Evolutionary conservation across 2,797 vertebrate genomes (phyloP).

Genomic region (Pogoniulus pusillus): DNA sequence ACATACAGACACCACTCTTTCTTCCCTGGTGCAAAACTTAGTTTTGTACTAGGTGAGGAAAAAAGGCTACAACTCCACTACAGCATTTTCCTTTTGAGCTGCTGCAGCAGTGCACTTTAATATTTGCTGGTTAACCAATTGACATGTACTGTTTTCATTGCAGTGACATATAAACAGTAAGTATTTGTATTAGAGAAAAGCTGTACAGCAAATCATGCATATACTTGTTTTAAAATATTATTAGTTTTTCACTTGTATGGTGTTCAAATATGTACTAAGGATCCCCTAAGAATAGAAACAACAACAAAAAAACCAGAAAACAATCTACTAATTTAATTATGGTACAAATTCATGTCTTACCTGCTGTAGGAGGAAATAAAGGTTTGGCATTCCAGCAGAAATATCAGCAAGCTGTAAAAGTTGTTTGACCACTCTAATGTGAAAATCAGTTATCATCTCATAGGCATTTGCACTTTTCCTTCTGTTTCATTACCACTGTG

Average conservation of each 20-base stretch:
- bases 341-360: not conserved
- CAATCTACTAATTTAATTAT: not conserved
- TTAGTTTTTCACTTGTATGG: not conserved
- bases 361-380: not conserved
- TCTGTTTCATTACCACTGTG: conserved; percentile 5
- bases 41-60: not conserved
- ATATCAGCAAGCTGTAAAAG: conserved; percentile 13
- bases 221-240: not conserved
- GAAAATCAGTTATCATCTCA: conserved; percentile 19
- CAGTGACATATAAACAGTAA: not conserved
- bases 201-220: not conserved
- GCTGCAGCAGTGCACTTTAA: not conserved
- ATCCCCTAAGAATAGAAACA: not conserved
- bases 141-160: not conserved
- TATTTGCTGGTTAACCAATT: not conserved
- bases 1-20: not conserved
- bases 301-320: not conserved
- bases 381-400: conserved; percentile 5
- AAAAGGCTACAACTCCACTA: not conserved
- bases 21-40: not conserved
- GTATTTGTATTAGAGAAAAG: conserved; percentile 21
- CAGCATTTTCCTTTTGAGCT: not conserved
- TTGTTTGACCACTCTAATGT: conserved; percentile 5
- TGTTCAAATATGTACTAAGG: not conserved
- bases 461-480: conserved; percentile 13